A percentile compares a stretch with the other conserved stretches of the same genome.
Conservation (phyloP, 1,140 invertebrate genomes). For the Apocrypta bakeri region DNA sequence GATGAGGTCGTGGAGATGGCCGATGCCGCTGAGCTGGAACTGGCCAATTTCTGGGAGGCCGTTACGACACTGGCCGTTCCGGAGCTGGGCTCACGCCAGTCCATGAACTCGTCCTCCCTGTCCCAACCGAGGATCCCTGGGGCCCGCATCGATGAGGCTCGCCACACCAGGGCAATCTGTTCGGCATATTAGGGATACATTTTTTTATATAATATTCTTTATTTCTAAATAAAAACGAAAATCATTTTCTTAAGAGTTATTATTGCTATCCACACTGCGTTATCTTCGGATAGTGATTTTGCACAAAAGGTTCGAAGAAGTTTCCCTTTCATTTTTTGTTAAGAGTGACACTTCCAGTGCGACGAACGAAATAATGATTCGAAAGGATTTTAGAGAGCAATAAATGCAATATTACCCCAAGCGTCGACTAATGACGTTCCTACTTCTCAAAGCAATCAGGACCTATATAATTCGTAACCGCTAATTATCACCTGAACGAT, state of each 20-base stretch:
- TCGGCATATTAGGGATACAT: neutral
- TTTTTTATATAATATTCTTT: no score
- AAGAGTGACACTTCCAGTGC: neutral
- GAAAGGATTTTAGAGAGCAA: no score
- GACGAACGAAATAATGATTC: neutral
- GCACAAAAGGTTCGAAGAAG: no score
- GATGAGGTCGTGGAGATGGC: constrained; percentile 46
- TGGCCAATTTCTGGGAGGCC: neutral
- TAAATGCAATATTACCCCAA: no score
- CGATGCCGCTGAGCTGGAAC: constrained; percentile 16
- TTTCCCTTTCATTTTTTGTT: no score
- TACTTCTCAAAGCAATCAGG: neutral
- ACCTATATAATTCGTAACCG: neutral
- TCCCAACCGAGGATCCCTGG: constrained; percentile 72
- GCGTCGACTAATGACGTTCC: neutral
- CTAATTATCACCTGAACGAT: constrained; percentile 28
- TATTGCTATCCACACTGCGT: no score
- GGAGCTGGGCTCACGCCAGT: constrained; percentile 67
- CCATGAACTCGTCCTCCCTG: constrained; percentile 72
- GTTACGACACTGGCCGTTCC: constrained; percentile 50
- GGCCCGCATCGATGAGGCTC: constrained; percentile 72
- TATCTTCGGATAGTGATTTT: no score
- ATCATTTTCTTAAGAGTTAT: no score
- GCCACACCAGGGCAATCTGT: constrained; percentile 72
- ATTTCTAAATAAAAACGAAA: no score